Percentiles rank a stretch among this genome's conserved stretches.
Evolutionary conservation across 1,140 invertebrate genomes (phyloP).

Genomic region (Bombyx mandarina): DNA sequence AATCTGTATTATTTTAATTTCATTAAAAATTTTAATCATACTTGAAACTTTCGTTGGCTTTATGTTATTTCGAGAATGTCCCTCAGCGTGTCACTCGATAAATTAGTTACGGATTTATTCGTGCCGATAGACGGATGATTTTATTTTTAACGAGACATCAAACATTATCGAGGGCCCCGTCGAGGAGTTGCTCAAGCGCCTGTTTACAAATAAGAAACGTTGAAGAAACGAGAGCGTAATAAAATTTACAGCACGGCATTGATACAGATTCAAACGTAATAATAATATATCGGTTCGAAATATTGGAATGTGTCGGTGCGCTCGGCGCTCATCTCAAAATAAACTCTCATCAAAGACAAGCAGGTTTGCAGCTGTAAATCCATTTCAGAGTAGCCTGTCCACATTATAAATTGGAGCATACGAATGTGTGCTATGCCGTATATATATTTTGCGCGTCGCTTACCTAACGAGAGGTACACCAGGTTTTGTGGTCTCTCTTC

Average conservation of each 20-base stretch:
- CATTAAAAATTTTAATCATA: slow-evolving; percentile 58
- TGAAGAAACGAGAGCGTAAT: slow-evolving; percentile 64
- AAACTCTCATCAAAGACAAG: slow-evolving; percentile 70
- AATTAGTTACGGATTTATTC: slow-evolving; percentile 64
- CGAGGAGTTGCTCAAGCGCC: slow-evolving; percentile 50
- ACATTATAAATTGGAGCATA: slow-evolving; percentile 64
- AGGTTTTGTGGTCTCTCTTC: slow-evolving; percentile 41
- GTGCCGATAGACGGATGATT: slow-evolving; percentile 54
- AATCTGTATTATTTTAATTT: slow-evolving; percentile 28
- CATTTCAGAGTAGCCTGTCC: slow-evolving; percentile 66
- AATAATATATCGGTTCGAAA: slow-evolving; percentile 67
- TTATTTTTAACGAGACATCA: slow-evolving; percentile 70
- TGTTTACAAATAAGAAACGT: slow-evolving; percentile 67
- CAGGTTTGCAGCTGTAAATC: slow-evolving; percentile 70
- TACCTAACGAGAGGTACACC: slow-evolving; percentile 19
- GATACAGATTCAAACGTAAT: slow-evolving; percentile 65
- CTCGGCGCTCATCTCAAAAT: slow-evolving; percentile 62
- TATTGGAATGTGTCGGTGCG: slow-evolving; percentile 66
- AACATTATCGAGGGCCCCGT: slow-evolving; percentile 56
- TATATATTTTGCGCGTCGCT: slow-evolving; percentile 32
- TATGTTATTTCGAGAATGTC: slow-evolving; percentile 55
- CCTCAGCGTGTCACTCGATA: slow-evolving; percentile 53
- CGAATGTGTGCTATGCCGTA: slow-evolving; percentile 23
- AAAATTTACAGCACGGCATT: slow-evolving; percentile 68
- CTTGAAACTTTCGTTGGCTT: slow-evolving; percentile 35